Evolutionary conservation across 2,113 vertebrate genomes (phyloP), one percentile per base, ranked within the genome.

Genomic region (Onychostoma macrolepis): DNA sequence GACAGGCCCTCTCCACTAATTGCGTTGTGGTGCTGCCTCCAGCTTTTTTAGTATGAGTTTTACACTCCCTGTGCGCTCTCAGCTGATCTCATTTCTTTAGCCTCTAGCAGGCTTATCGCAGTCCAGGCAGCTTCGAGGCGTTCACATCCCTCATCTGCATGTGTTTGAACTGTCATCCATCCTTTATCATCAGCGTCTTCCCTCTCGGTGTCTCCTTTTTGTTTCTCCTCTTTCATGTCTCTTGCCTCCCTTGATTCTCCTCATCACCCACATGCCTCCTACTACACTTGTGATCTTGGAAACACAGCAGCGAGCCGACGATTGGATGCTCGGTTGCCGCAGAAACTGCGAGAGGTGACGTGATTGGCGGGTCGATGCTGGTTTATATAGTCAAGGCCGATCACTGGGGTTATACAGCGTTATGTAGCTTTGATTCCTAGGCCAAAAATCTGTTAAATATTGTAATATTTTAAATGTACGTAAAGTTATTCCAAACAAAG

Each of bases 141-240:
- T 85, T 84, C 88, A 67, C 86, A 48, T 58, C 19, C 85, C 85
- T 91, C 87, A 90, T 91, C 89, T 91, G 87, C 87, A 91, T 91
- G 86, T 87, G 90, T 92, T 91, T 91, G 89, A 90, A 91, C 89
- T 84, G 43, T 80, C 50, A 43, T 91, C 82, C 85, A 1, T 65
- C 53, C 82, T 83, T 61, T 65, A 86, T 89, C 82, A 38, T 63
- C 80, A 2, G 6, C 30, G 5, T 65, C 30, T 63, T 28, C 43
- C 36, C 53, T 36, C 78, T 28, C 53, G n/a, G 36, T 86, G 11
- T 87, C 84, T 89, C 84, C n/a, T 74, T 72, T 50, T 11, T 65
- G 33, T 50, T 77, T 88, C 81, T 84, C 58, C 7, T 67, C 72
- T 36, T 76, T 61, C 45, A 5, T 85, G 50, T 79, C n/a, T 65